A percentile compares a stretch with the other conserved stretches of the same genome.
phyloP scores from a whole-genome alignment of 2,113 vertebrate genomes.

The Aythya baeri region DNA sequence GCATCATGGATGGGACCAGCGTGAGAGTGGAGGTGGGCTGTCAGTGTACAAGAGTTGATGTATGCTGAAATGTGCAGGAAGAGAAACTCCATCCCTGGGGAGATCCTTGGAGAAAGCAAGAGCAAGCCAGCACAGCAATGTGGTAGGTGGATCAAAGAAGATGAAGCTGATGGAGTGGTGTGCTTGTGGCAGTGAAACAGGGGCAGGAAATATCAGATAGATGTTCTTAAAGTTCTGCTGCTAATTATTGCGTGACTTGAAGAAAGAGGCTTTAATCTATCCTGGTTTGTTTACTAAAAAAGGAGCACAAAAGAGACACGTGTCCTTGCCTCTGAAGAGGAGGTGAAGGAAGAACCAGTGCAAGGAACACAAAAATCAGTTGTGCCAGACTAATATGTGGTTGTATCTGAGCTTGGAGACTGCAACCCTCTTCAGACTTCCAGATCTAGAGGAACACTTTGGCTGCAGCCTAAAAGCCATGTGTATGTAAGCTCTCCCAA shows the following conservation, averaged over 20 bases:
- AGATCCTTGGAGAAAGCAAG: background rate
- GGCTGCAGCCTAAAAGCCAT: no score
- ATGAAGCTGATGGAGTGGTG: background rate
- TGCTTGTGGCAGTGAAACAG: background rate
- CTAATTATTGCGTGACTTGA: background rate
- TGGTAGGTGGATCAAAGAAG: background rate
- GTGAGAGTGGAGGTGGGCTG: background rate
- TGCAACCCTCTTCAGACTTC: no score
- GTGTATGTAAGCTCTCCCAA: no score
- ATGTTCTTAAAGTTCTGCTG: background rate
- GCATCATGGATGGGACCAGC: accelerated
- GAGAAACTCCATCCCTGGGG: background rate
- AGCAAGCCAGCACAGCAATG: background rate
- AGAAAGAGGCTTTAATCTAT: no score
- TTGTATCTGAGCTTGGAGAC: no score
- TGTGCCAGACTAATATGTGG: no score
- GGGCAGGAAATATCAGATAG: background rate
- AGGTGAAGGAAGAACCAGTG: no score
- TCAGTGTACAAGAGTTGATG: background rate
- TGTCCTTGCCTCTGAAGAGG: no score
- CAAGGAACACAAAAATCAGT: no score
- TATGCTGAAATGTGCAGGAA: background rate
- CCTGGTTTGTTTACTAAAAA: no score
- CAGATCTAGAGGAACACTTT: no score
- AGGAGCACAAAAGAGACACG: no score